Conservation (phyloP, 2,888 invertebrate species). For the Copidosoma aretas region DNA sequence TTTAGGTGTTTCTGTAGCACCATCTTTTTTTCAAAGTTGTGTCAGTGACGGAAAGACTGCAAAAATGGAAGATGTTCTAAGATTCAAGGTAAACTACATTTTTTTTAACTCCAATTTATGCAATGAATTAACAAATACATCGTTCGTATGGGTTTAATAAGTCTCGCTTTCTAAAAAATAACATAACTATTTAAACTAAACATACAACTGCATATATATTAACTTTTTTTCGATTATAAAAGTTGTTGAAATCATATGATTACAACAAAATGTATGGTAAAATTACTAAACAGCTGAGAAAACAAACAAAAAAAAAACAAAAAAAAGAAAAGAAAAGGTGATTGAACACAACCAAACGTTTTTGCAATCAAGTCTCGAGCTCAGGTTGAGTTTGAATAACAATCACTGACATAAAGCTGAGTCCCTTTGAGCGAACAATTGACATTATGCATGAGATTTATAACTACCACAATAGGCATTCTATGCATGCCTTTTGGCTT, state of each 20-base stretch:
- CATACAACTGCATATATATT: no score
- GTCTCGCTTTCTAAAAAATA: no score
- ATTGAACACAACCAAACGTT: no score
- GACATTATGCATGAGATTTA: background rate
- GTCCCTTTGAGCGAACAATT: background rate
- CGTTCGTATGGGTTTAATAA: no score
- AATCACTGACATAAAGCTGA: no score
- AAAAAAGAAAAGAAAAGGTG: no score
- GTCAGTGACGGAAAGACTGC: conserved; percentile 94
- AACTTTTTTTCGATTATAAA: no score
- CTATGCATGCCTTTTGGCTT: conserved; percentile 28
- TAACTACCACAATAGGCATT: conserved; percentile 28
- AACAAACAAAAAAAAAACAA: conserved; percentile 4
- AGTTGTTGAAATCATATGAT: no score
- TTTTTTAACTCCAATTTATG: background rate
- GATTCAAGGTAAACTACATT: conserved; percentile 78
- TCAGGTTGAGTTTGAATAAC: no score
- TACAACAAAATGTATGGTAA: conserved; percentile 33
- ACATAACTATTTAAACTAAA: no score
- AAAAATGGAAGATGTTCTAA: conserved; percentile 93
- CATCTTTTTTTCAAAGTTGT: conserved; percentile 95
- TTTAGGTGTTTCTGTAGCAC: conserved; percentile 92
- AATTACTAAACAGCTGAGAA: conserved; percentile 20
- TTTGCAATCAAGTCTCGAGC: no score
- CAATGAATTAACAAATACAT: no score